phyloP scores from a whole-genome alignment of 2,797 vertebrate genomes.

The Arnoldichthys spilopterus region DNA sequence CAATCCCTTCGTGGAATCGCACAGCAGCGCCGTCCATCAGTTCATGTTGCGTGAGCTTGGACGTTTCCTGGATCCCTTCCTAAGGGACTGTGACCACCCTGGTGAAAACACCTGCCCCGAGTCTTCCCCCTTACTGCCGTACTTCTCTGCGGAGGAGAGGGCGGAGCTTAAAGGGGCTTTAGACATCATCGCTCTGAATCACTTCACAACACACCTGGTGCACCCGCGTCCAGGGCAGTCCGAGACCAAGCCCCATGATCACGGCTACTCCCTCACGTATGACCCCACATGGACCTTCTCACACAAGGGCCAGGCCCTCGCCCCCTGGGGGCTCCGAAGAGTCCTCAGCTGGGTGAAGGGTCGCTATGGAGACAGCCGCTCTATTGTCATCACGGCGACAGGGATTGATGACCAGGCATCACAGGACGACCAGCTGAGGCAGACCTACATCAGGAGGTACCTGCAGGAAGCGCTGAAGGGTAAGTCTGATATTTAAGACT shows the following conservation, averaged over 20 bases:
- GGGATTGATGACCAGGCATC: conserved; percentile 88
- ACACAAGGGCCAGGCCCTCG: conserved; percentile 78
- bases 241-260: conserved; percentile 61
- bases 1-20: conserved; percentile 85
- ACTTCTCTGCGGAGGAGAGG: conserved; percentile 80
- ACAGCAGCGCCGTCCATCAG: conserved; percentile 79
- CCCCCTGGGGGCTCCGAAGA: conserved; percentile 87
- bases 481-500: no score
- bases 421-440: conserved; percentile 83
- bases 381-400: conserved; percentile 87
- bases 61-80: conserved; percentile 89
- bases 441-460: conserved; percentile 85
- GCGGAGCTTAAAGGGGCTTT: conserved; percentile 82
- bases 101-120: conserved; percentile 76
- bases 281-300: conserved; percentile 87
- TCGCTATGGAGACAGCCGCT: conserved; percentile 78
- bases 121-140: conserved; percentile 66
- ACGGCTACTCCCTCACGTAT: conserved; percentile 78
- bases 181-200: conserved; percentile 91
- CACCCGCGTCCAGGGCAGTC: neutral
- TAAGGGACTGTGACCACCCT: conserved; percentile 68
- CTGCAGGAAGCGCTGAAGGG: conserved; percentile 92
- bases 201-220: conserved; percentile 92
- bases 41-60: conserved; percentile 91
- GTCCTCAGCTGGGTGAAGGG: conserved; percentile 86